Base-by-base conservation (phyloP, 2,888 invertebrate species). In the Serrognathus titanus region DNA sequence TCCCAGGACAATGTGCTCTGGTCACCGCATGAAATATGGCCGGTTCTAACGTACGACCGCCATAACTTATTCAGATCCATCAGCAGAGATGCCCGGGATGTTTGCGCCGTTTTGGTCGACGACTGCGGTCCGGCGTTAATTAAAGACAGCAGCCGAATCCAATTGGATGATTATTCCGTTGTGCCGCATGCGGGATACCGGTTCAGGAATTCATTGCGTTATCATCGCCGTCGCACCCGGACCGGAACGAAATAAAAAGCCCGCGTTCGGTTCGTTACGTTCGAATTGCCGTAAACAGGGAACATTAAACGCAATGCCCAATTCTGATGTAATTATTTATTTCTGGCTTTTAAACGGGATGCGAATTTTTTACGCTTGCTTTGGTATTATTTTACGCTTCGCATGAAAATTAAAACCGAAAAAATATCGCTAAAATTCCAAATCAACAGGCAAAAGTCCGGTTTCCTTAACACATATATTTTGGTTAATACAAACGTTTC, bases 1-100 rank as follows among this genome's bases (percentile, higher is more conserved):
- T 68, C 67, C 68, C 68, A 60, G 63, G 66, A 65, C 67, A 67
- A 66, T 66, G 66, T 62, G 58, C 62, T 57, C 62, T 65, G 68
- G 67, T 66, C 65, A 59, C 54, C 60, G 56, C 62, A 63, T 66
- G 64, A 66, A 65, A 65, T 64, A 66, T 65, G 63, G 57, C 59
- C 58, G 53, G 51, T 60, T 49, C 58, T 58, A 58, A 58, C 58
- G 47, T 53, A 43, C 45, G 45, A 49, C 48, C 58, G 35, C 35
- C 40, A 62, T 64, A 58, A 62, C 61, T 66, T 64, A 64, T 65
- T 64, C 58, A 59, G 46, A 51, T 55, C 58, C 58, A 56, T 59
- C 57, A 59, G 43, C 24, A 48, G 20, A 51, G 48, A 50, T 58
- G 58, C 56, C 53, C 48, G 58, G 50, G 58, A 49, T 43, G n/a